These are phyloP conservation scores for Otolemur crassicaudatus DNA, from an alignment of 2,797 vertebrate species.

Conservation along the genomic window DNA sequence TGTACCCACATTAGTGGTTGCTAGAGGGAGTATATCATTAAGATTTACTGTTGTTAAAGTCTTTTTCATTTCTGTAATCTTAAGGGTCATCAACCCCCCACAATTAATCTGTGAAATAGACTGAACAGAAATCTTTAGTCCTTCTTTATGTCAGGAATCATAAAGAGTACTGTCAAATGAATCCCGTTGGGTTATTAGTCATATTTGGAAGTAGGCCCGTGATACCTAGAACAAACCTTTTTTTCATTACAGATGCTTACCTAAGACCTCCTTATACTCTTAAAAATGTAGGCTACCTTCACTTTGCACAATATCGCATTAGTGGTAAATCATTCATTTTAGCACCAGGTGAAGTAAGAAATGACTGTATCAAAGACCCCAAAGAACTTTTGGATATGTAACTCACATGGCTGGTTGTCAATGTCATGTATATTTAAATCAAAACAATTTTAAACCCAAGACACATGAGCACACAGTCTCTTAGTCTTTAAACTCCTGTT, in stretches of 20 bases:
- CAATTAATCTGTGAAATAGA: neutral
- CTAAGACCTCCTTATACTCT: neutral
- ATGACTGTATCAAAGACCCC: neutral
- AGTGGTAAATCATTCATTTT: neutral
- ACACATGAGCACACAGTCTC: neutral
- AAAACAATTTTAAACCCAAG: neutral
- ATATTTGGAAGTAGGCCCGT: neutral
- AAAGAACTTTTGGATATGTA: neutral
- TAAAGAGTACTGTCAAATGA: neutral
- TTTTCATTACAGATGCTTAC: neutral
- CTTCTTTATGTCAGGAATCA: neutral
- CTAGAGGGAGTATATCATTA: neutral
- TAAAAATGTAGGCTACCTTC: neutral
- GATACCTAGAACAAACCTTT: neutral
- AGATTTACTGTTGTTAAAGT: neutral
- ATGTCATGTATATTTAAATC: neutral
- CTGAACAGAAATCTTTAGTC: neutral
- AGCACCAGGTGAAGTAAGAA: neutral
- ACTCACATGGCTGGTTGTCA: neutral
- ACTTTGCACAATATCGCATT: rapidly evolving
- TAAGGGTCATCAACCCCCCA: neutral
- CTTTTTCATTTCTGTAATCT: neutral
- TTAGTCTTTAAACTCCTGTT: neutral
- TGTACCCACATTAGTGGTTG: neutral
- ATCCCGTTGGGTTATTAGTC: neutral